Base-by-base conservation (phyloP, 2,888 invertebrate species). In the Pemphredon lugubris region DNA sequence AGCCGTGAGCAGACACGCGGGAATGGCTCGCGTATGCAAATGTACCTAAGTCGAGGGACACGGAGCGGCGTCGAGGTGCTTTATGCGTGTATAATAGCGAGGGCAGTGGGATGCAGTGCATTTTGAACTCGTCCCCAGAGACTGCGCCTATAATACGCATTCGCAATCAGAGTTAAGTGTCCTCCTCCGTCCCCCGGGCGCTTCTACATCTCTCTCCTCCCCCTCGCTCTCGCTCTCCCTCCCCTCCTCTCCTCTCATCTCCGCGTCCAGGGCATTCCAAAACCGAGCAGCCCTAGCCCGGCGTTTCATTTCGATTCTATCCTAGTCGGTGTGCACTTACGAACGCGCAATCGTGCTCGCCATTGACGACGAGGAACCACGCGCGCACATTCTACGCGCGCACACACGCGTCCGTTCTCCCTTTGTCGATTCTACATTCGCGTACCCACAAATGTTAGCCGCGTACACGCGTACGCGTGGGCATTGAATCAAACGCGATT, bases 101-200 rank as follows among this genome's bases (percentile, higher is more conserved):
- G 42, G 55, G 48, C 47, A 51, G 14, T 54, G 54, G 48, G 68
- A 60, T 67, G 48, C 42, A 39, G 67, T 64, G 53, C 50, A 61
- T 77, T 77, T 64, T 58, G 23, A 64, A 34, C 67, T 55, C 48
- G 42, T 45, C 45, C 23, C 54, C 23, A n/a, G 44, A 50, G 67
- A 54, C 40, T 26, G 7, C 16, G 53, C 32, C 57, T 59, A 57
- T 70, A 69, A 74, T 79, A 77, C 65, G 73, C 50, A 59, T 42
- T 60, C 77, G 73, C 79, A 77, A 78, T 78, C 79, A 75, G 70
- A 59, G 67, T 74, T 71, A 80, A 79, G 70, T 74, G 67, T 58
- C 47, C 63, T 23, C 66, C n/a, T n/a, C n/a, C n/a, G n/a, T 39
- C 39, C 64, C 26, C 47, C 32, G 11, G n/a, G 50, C 39, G 30